Evolutionary conservation across 2,888 invertebrate genomes (phyloP).

Genomic region (Aquatica leii): DNA sequence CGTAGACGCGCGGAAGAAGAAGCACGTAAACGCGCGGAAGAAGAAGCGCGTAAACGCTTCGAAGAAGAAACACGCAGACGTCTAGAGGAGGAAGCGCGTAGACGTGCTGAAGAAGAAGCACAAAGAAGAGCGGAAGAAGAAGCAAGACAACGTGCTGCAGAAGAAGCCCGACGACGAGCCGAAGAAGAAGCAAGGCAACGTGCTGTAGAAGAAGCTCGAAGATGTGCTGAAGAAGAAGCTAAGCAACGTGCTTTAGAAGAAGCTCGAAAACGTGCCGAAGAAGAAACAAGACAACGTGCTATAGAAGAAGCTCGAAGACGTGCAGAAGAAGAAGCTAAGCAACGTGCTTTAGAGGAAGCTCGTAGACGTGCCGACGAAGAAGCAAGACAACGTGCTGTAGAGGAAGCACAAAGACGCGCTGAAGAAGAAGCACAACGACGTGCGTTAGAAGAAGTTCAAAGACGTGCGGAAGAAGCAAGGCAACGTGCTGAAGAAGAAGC

Average conservation of each 20-base stretch:
- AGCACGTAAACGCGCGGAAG: slow-evolving; percentile 43
- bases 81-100: slow-evolving; percentile 38
- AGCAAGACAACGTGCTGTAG: slow-evolving; percentile 43
- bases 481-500: slow-evolving; percentile 1
- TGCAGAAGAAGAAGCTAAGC: slow-evolving; percentile 7
- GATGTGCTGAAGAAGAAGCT: slow-evolving; percentile 20
- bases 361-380: slow-evolving; percentile 43
- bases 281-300: slow-evolving; percentile 35
- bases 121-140: slow-evolving; percentile 15
- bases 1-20: slow-evolving; percentile 4
- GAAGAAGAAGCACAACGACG: slow-evolving; percentile 34
- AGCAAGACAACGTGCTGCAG: slow-evolving; percentile 30
- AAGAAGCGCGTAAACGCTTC: slow-evolving; percentile 45
- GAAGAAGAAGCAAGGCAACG: slow-evolving; percentile 1
- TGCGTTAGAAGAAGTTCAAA: not conserved
- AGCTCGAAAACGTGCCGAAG: slow-evolving; percentile 23
- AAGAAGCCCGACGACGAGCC: slow-evolving; percentile 24
- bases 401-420: slow-evolving; percentile 40
- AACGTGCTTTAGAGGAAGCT: slow-evolving; percentile 31
- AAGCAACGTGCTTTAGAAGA: slow-evolving; percentile 43
- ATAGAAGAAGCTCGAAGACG: slow-evolving; percentile 35
- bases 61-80: slow-evolving; percentile 39
- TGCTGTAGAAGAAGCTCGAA: slow-evolving; percentile 35
- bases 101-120: not conserved
- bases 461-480: slow-evolving; percentile 22